phyloP scores from a whole-genome alignment of 2,888 invertebrate species.

The Lasioglossum morio region DNA sequence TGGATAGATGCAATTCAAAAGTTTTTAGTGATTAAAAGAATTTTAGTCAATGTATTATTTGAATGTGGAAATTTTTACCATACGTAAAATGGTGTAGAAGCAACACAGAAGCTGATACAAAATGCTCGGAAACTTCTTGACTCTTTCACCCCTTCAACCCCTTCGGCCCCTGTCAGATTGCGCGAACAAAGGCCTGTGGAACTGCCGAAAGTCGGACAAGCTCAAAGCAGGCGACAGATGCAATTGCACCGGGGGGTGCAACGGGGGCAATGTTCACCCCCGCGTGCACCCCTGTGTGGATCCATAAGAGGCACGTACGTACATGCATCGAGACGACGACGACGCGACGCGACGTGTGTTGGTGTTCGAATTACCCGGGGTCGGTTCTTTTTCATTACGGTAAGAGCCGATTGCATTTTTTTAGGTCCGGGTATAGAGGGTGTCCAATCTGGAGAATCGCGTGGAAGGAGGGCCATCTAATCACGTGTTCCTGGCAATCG shows the following conservation, averaged over 20 bases:
- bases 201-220: constrained; percentile 8
- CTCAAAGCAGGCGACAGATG: constrained; percentile 58
- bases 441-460: constrained; percentile 79
- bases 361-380: constrained; percentile 76
- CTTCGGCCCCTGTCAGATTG: neutral
- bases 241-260: constrained; percentile 49
- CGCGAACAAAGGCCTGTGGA: neutral
- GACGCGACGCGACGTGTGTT: constrained; percentile 17
- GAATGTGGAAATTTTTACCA: neutral
- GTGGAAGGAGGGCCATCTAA: constrained; percentile 81
- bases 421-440: constrained; percentile 76
- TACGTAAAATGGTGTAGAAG: neutral
- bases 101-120: neutral
- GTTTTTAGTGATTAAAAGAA: neutral
- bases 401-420: constrained; percentile 85
- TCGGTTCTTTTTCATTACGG: constrained; percentile 82
- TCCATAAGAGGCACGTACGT: neutral
- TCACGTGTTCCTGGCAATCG: constrained; percentile 82
- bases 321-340: neutral
- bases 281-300: neutral
- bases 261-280: neutral
- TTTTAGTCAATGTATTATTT: too few relatives aligned
- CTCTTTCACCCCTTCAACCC: neutral
- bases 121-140: neutral
- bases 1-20: neutral